Percentiles rank a stretch among this genome's conserved stretches.
Conservation (phyloP, 2,113 vertebrate species). For the Datnioides undecimradiatus region DNA sequence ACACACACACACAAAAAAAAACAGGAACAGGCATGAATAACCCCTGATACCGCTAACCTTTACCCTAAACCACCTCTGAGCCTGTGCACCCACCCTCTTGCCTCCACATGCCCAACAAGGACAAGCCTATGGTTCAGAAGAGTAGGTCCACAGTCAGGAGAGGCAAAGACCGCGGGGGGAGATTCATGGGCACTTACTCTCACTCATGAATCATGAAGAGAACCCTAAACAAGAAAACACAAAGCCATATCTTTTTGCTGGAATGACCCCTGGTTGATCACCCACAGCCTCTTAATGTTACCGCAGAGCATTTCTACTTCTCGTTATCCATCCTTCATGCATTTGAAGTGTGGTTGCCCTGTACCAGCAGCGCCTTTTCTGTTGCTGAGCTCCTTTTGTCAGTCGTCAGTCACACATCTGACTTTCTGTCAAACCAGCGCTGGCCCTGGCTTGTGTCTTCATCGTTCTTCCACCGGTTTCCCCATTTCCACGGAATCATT, state of each 20-base stretch:
- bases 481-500: not conserved
- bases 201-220: not conserved
- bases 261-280: not conserved
- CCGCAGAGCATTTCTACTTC: not conserved
- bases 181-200: slow-evolving; percentile 33
- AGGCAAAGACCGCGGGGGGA: slow-evolving; percentile 34
- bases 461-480: not conserved
- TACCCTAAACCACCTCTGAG: slow-evolving; percentile 49
- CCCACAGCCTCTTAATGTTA: not conserved
- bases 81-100: slow-evolving; percentile 19
- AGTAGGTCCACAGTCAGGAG: slow-evolving; percentile 44
- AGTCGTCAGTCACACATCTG: slow-evolving; percentile 1
- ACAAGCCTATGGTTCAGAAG: slow-evolving; percentile 39
- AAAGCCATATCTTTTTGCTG: not conserved
- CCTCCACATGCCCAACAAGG: slow-evolving; percentile 41
- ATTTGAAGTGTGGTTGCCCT: slow-evolving; percentile 12
- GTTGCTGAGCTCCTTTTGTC: slow-evolving; percentile 9
- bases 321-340: not conserved
- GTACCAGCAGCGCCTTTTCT: slow-evolving; percentile 45
- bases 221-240: not conserved
- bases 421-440: slow-evolving; percentile 14
- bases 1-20: slow-evolving; percentile 23
- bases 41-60: slow-evolving; percentile 68
- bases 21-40: slow-evolving; percentile 58
- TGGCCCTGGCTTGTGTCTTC: not conserved